Evolutionary conservation across 2,113 vertebrate species (phyloP).

Genomic region (Telmatochromis brachygnathus): DNA sequence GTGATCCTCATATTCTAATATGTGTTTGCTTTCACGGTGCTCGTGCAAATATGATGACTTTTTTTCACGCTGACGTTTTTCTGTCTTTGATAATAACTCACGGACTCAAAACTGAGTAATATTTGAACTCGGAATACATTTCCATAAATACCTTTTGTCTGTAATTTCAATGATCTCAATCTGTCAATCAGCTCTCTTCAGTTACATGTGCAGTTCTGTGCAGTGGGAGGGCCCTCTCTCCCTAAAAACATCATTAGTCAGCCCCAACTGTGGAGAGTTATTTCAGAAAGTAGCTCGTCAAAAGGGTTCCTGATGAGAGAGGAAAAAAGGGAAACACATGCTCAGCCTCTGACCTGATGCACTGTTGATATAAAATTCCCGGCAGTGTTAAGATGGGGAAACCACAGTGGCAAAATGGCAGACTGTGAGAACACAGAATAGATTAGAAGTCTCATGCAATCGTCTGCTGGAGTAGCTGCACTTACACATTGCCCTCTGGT

Average conservation of each 20-base stretch:
- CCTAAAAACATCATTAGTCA: conserved; percentile 45
- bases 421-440: not conserved
- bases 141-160: conserved; percentile 32
- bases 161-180: conserved; percentile 56
- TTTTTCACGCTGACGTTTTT: not conserved
- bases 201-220: not conserved
- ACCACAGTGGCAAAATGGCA: not conserved
- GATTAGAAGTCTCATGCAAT: not conserved
- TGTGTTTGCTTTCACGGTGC: not conserved
- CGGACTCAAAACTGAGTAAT: not conserved
- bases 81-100: not conserved
- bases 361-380: not conserved
- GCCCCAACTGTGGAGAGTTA: not conserved
- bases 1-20: not conserved
- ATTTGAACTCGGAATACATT: conserved; percentile 27
- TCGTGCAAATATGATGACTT: not conserved
- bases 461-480: not conserved
- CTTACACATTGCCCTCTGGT: conserved; percentile 52
- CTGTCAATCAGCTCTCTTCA: conserved; percentile 39
- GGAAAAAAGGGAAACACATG: not conserved
- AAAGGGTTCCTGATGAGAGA: not conserved
- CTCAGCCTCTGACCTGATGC: conserved; percentile 18
- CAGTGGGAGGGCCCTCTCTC: conserved; percentile 18
- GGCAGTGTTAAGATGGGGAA: not conserved
- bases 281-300: conserved; percentile 29